Evolutionary conservation across 2,888 invertebrate genomes (phyloP).

Genomic region (Ormyrus nitidulus): DNA sequence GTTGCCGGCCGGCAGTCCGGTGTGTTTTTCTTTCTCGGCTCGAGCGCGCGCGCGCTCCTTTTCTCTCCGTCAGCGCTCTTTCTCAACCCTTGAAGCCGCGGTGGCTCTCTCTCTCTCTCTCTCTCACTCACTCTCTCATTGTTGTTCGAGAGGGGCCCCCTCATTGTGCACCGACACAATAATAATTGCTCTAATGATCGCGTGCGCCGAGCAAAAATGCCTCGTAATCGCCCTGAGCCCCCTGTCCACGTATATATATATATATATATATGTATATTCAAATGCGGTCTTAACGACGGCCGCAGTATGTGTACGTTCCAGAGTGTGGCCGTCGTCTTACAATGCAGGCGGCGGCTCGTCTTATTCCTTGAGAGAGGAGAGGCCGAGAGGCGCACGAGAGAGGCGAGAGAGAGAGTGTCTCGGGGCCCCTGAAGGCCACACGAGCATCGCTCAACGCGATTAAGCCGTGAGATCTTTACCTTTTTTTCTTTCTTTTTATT

Average conservation of each 20-base stretch:
- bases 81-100: conserved; percentile 36
- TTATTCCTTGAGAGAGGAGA: conserved; percentile 21
- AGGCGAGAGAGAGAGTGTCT: background rate
- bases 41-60: background rate
- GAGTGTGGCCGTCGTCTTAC: background rate
- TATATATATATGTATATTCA: conserved; percentile 15
- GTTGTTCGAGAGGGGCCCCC: conserved; percentile 63
- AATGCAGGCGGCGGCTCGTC: conserved; percentile 25
- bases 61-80: conserved; percentile 37
- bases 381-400: background rate
- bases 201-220: conserved; percentile 67
- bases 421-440: background rate
- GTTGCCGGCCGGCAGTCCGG: background rate
- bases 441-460: conserved; percentile 4
- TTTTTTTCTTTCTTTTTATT: background rate
- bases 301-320: background rate
- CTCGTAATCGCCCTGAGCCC: conserved; percentile 64
- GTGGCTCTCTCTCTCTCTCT: conserved; percentile 54
- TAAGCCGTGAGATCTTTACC: background rate
- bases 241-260: too few species aligned
- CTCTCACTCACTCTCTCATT: conserved; percentile 62
- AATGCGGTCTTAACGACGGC: conserved; percentile 39
- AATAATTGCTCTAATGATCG: conserved; percentile 74
- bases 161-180: conserved; percentile 68
- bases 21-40: conserved; percentile 23